These are phyloP conservation scores for Peromyscus californicus DNA, from an alignment of 2,113 vertebrate genomes.

Conservation along the genomic window DNA sequence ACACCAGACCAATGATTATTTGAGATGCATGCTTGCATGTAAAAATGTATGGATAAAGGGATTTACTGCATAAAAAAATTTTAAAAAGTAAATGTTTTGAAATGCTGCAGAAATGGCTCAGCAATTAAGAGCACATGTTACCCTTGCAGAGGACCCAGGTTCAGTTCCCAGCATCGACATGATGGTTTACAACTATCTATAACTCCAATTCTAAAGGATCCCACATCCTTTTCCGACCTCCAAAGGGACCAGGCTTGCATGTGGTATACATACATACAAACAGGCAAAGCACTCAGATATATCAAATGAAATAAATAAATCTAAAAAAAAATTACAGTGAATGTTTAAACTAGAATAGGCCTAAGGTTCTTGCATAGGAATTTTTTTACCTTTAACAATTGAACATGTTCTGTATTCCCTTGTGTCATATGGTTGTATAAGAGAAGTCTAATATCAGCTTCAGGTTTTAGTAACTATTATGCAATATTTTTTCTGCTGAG, in stretches of 20 bases:
- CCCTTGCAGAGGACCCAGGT: not conserved
- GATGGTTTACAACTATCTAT: not conserved
- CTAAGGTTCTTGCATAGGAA: constrained; percentile 9
- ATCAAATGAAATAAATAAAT: not conserved
- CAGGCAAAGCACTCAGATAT: not conserved
- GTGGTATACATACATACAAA: not conserved
- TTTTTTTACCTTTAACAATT: constrained; percentile 8
- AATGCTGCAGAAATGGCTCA: not conserved
- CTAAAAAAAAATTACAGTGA: not conserved
- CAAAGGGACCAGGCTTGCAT: not conserved
- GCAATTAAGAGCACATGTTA: not conserved
- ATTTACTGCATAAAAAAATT: too few species aligned
- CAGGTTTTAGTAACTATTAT: not conserved
- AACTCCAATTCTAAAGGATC: not conserved
- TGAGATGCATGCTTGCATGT: not conserved
- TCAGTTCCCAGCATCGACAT: not conserved
- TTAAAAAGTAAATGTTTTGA: not conserved
- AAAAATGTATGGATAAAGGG: too few species aligned
- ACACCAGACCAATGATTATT: not conserved
- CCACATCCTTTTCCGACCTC: not conserved
- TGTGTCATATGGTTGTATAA: constrained; percentile 14
- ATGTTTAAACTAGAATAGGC: not conserved
- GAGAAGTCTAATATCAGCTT: constrained; percentile 17
- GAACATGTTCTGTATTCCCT: not conserved
- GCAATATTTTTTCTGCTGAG: not conserved